Evolutionary conservation across 2,113 vertebrate species (phyloP).

Genomic region (Riparia riparia): DNA sequence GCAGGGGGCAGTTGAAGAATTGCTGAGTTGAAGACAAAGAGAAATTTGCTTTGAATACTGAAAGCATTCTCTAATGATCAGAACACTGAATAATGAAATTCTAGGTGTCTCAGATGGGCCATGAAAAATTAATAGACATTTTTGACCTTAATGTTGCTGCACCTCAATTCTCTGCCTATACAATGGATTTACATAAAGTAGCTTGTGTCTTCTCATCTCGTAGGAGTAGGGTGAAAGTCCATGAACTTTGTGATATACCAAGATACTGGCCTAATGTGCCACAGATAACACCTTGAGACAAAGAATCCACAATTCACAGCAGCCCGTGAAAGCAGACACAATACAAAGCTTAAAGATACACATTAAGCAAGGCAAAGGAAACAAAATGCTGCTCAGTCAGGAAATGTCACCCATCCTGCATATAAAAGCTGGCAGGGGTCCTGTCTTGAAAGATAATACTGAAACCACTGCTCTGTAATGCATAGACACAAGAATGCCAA

Average conservation of each 20-base stretch:
- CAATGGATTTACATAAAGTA: conserved; percentile 18
- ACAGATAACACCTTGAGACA: not conserved
- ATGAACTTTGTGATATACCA: not conserved
- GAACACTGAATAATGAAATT: conserved; percentile 26
- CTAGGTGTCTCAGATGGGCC: conserved; percentile 7
- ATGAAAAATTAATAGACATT: conserved; percentile 44
- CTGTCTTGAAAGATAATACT: not conserved
- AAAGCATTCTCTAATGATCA: conserved; percentile 31
- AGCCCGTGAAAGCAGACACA: not conserved
- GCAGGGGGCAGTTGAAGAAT: not conserved
- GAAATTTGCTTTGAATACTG: conserved; percentile 44
- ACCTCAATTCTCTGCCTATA: not conserved
- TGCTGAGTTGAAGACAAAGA: conserved; percentile 5
- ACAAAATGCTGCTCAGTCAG: not conserved
- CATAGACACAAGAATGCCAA: not conserved
- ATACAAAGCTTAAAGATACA: not conserved
- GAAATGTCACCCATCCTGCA: not conserved
- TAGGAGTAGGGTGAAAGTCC: not conserved
- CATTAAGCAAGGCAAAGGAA: not conserved
- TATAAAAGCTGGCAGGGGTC: not conserved
- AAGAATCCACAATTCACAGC: not conserved
- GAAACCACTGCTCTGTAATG: not conserved
- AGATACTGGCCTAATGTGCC: not conserved
- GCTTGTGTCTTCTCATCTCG: not conserved
- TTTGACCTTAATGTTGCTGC: conserved; percentile 46